Base-by-base conservation (phyloP, 2,888 invertebrate genomes). In the Branchellion lobata region DNA sequence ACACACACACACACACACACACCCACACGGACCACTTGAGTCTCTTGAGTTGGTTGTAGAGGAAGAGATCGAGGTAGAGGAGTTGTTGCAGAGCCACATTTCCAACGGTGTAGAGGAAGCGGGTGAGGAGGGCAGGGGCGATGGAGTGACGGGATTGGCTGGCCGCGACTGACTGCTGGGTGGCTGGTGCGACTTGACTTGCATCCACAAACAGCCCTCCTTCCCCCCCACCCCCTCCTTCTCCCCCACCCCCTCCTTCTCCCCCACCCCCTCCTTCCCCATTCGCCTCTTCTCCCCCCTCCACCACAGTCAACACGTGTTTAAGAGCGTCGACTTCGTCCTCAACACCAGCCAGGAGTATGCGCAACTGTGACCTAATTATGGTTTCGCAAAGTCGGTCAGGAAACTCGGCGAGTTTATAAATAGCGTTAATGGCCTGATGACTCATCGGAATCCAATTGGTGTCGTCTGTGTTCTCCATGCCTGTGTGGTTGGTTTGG, bases 21-120 rank as follows among this genome's bases (percentile, higher is more conserved):
- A 57, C 5, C 68, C 27, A 47, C 78, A 57, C 61, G 5, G 11
- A 57, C 61, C 27, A 27, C 24, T 91, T 90, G 8, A 92, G 89
- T 80, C 91, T 89, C 85, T 92, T 93, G 84, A 95, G 89, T 87
- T 95, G 95, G 81, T 92, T 92, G 84, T 94, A 93, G 2, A 95
- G 91, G 82, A 90, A 91, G 36, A 92, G 92, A 85, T 96, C 95
- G 79, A 96, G 89, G 86, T 92, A 92, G 76, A 93, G 91, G 86
- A 94, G 91, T 85, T 94, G 92, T 83, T 92, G 91, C 69, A 88
- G 87, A 0, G 93, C 93, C 81, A 93, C 89, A 81, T 93, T 93
- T 2, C 95, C 95, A 80, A 93, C 87, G 29, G 92, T 85, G 82
- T 88, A 87, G 72, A 91, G 83, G 21, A 91, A 87, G 76, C 90